Base-by-base conservation (phyloP, 2,797 vertebrate genomes). In the Aratinga solstitialis region DNA sequence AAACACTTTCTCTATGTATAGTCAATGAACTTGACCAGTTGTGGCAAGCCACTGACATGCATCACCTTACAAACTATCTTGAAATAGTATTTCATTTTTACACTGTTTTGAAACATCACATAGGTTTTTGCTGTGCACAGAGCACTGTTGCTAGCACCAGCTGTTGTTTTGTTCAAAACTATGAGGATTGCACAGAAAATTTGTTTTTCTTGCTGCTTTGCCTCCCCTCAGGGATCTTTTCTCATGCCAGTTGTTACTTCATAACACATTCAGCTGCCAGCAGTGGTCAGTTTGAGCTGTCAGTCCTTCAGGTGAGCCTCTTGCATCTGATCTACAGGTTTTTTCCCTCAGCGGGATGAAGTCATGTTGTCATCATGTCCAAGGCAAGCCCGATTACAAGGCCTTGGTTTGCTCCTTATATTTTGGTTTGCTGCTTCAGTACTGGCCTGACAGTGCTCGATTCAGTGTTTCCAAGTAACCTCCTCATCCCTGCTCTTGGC, bases 301-400 rank as follows among this genome's bases (percentile, higher is more conserved):
- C 48, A 68, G 87, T 81, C 74, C 73, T 68, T 83, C 86, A 94
- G 94, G 90, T 95, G 74, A 93, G 79, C 36, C 71, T 79, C 24
- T 38, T 56, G 67, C 47, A 18, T 73, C 65, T 58, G 51, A 36
- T 42, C 61, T 42, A 19, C 20, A 50, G 67, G 42, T 36, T 67
- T 95, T 71, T 82, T 67, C 73, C 50, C 54, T 53, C 51, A 47
- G 79, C 0, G 0, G 24, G 75, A n/a, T 94, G 84, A 93, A 84
- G 92, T 89, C 59, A 42, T 26, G 50, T 67, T 92, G 77, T 79
- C 56, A 34, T 77, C 89, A 84, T 89, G 89, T 89, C 65, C 53
- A 30, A 77, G 81, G 89, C 51, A 74, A 90, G 51, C 29, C 23
- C 1, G 22, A 87, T 82, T 79, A 38, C 63, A 18, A 58, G 42